phyloP scores from a whole-genome alignment of 1,140 invertebrate species.

The Laupala kohalensis region DNA sequence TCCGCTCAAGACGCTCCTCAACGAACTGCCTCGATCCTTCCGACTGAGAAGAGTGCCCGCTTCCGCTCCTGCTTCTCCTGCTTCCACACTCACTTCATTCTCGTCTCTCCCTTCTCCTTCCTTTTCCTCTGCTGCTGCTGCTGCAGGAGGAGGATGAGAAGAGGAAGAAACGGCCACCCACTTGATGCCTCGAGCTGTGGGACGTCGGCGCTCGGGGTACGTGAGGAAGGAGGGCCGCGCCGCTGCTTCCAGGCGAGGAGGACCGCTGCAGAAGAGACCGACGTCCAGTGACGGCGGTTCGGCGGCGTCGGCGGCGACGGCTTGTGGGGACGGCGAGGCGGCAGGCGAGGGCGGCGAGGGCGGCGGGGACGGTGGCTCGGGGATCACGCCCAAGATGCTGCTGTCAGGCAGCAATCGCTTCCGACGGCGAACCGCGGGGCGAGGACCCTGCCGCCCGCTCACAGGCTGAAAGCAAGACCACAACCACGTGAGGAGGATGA shows the following conservation, averaged over 20 bases:
- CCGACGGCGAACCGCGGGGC: slow-evolving; percentile 5
- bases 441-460: slow-evolving; percentile 4
- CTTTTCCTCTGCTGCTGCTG: background rate
- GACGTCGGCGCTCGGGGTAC: too few species aligned
- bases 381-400: background rate
- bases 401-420: background rate
- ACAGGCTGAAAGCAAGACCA: slow-evolving; percentile 11
- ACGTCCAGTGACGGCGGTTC: too few species aligned
- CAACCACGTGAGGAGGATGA: slow-evolving; percentile 1
- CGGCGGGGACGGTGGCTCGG: background rate
- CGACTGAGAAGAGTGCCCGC: background rate
- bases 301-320: background rate
- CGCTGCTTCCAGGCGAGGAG: too few species aligned
- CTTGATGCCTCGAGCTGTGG: background rate
- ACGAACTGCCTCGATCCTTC: background rate
- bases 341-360: too few species aligned
- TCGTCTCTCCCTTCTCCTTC: background rate
- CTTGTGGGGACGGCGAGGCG: too few species aligned
- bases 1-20: background rate
- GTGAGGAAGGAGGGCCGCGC: too few species aligned
- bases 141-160: too few species aligned
- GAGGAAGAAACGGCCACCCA: too few species aligned
- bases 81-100: background rate
- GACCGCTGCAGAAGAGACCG: too few species aligned
- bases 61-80: background rate